Conservation (phyloP, 2,797 vertebrate genomes). For the Anableps anableps region DNA sequence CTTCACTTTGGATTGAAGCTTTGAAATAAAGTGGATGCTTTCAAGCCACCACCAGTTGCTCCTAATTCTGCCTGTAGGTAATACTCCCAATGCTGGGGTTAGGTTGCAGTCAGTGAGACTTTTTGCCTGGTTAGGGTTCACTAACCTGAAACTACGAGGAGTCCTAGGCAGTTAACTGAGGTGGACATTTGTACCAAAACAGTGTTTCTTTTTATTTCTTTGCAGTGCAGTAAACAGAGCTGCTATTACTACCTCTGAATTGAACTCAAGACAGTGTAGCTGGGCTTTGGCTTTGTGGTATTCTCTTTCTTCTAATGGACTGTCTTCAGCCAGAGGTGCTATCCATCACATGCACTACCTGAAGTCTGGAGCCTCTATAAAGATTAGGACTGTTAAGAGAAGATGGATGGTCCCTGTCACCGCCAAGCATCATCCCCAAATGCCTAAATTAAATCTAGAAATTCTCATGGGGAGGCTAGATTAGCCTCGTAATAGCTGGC, state of each 20-base stretch:
- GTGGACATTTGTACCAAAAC: constrained; percentile 64
- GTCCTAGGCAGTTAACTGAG: constrained; percentile 55
- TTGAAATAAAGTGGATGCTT: constrained; percentile 62
- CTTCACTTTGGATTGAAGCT: constrained; percentile 46
- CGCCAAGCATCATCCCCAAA: constrained; percentile 86
- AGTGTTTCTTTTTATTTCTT: constrained; percentile 44
- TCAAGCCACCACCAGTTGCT: constrained; percentile 37
- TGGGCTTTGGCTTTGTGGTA: constrained; percentile 67
- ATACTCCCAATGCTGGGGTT: constrained; percentile 36
- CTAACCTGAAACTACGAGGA: constrained; percentile 48
- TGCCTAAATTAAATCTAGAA: constrained; percentile 88
- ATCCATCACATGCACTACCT: constrained; percentile 90
- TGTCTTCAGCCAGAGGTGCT: constrained; percentile 79
- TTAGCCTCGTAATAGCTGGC: constrained; percentile 80
- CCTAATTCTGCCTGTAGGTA: constrained; percentile 54
- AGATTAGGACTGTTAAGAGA: constrained; percentile 92
- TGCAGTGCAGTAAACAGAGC: constrained; percentile 60
- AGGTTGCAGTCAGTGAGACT: constrained; percentile 32
- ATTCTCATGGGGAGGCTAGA: constrained; percentile 87
- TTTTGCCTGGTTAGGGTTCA: constrained; percentile 35
- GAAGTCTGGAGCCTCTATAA: constrained; percentile 89
- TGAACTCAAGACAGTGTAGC: constrained; percentile 69
- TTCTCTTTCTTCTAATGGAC: constrained; percentile 76
- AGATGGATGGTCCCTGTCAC: constrained; percentile 90
- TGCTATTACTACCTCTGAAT: constrained; percentile 53